phyloP scores from a whole-genome alignment of 2,888 invertebrate species.

The Chrysotoxum bicinctum region DNA sequence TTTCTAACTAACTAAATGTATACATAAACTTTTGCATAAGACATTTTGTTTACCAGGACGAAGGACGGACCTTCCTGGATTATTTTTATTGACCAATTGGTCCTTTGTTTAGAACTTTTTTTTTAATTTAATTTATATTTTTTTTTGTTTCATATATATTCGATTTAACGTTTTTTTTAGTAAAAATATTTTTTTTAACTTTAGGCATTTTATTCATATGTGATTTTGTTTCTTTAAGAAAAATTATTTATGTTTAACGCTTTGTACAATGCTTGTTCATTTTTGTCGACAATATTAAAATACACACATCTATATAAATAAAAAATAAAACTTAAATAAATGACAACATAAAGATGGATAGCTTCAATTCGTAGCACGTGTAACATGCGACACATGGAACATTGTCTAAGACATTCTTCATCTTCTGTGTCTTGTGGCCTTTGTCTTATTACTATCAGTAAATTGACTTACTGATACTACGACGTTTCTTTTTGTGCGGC shows the following conservation, averaged over 20 bases:
- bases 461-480: constrained; percentile 76
- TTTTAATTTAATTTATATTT: constrained; percentile 6
- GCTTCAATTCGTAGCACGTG: constrained; percentile 36
- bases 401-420: not conserved
- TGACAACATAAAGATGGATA: constrained; percentile 58
- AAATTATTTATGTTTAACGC: constrained; percentile 45
- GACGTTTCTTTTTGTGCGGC: constrained; percentile 78
- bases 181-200: constrained; percentile 68
- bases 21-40: constrained; percentile 72
- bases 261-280: constrained; percentile 72
- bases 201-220: constrained; percentile 62
- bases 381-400: constrained; percentile 16
- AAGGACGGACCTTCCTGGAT: constrained; percentile 72
- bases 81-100: constrained; percentile 72
- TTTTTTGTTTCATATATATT: constrained; percentile 37
- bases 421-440: constrained; percentile 40
- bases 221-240: constrained; percentile 25
- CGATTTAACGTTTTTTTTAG: constrained; percentile 63
- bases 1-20: constrained; percentile 73
- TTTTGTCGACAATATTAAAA: constrained; percentile 64
- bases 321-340: constrained; percentile 47
- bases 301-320: constrained; percentile 62
- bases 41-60: constrained; percentile 71
- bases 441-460: constrained; percentile 56
- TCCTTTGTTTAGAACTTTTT: constrained; percentile 63